Evolutionary conservation across 53 echinoderm and acorn worm genomes (phyloP).

Genomic region (Apostichopus leukothele): DNA sequence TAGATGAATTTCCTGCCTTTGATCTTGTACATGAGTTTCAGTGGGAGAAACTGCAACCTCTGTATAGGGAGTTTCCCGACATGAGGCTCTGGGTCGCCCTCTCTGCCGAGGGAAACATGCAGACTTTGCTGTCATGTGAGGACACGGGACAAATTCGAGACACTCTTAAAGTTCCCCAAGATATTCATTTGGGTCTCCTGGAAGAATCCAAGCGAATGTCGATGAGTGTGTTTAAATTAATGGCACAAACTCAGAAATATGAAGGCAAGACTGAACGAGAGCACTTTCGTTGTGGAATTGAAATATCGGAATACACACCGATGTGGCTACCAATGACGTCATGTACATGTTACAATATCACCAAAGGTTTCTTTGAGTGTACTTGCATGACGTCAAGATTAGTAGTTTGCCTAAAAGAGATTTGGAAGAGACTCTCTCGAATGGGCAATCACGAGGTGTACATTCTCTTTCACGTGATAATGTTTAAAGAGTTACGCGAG

Average conservation of each 20-base stretch:
- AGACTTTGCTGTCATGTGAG: conserved; percentile 9
- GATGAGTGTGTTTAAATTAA: neutral
- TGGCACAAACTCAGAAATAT: conserved; percentile 16
- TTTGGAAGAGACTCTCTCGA: conserved; percentile 5
- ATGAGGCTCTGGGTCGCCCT: conserved; percentile 30
- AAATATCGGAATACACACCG: conserved; percentile 21
- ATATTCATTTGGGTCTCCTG: neutral
- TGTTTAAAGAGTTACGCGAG: conserved; percentile 29
- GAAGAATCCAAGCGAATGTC: conserved; percentile 32
- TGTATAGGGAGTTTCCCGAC: neutral
- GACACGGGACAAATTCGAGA: neutral
- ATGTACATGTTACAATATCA: neutral
- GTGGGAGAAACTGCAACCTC: neutral
- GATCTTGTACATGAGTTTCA: neutral
- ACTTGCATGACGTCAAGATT: conserved; percentile 8
- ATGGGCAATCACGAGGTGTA: conserved; percentile 9
- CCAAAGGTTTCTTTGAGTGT: conserved; percentile 10
- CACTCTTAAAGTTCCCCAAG: neutral
- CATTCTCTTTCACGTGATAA: conserved; percentile 19
- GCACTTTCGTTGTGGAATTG: conserved; percentile 31
- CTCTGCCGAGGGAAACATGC: conserved; percentile 26
- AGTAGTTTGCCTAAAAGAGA: neutral
- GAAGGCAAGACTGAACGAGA: conserved; percentile 5
- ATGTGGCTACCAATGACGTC: conserved; percentile 31
- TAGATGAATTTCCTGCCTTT: conserved; percentile 29